These are phyloP conservation scores for Scyliorhinus canicula DNA, from an alignment of 2,797 vertebrate genomes.

Conservation along the genomic window DNA sequence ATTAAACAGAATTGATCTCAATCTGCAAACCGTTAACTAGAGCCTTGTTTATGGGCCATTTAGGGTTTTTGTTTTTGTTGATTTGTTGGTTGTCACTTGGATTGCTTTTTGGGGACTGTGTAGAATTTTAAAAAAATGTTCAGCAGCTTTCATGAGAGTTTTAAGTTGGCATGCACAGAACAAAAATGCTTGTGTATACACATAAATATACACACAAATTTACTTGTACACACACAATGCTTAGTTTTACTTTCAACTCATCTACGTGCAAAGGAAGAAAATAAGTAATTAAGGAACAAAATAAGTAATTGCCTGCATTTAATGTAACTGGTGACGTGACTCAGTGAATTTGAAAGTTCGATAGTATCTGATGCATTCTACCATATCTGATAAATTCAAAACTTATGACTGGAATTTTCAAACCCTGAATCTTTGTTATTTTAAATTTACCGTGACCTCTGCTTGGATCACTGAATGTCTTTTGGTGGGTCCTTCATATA, in stretches of 20 bases:
- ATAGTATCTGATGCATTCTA: background rate
- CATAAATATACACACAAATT: too few species aligned
- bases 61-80: background rate
- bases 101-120: background rate
- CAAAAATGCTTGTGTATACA: background rate
- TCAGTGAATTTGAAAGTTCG: background rate
- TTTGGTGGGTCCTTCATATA: background rate
- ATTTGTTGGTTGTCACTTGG: background rate
- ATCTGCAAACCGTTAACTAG: too few species aligned
- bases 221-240: background rate
- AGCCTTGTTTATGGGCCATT: background rate
- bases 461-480: too few species aligned
- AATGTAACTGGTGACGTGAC: background rate
- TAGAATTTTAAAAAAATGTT: background rate
- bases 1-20: background rate
- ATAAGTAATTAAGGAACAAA: too few species aligned
- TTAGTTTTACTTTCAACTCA: background rate
- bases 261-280: background rate
- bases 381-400: background rate
- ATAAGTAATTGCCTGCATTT: background rate
- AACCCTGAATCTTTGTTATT: background rate
- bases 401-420: background rate
- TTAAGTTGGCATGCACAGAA: background rate
- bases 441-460: background rate
- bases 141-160: background rate